Percentiles rank a stretch among this genome's conserved stretches.
phyloP scores from a whole-genome alignment of 2,113 vertebrate species.

The Microcebus lehilahytsara region DNA sequence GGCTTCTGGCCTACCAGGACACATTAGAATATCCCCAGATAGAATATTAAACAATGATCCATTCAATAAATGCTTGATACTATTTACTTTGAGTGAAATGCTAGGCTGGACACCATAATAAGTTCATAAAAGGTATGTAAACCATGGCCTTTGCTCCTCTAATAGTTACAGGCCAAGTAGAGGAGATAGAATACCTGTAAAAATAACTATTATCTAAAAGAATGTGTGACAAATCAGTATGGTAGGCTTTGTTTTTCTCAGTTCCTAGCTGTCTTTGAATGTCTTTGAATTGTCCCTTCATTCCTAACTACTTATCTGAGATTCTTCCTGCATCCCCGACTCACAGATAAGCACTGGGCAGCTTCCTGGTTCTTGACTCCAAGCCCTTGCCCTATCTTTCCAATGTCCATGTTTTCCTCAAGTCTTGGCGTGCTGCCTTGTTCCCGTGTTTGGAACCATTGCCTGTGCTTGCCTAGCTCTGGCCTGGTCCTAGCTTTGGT shows the following conservation, averaged over 20 bases:
- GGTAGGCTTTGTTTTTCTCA: rapidly evolving
- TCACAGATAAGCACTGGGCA: not conserved
- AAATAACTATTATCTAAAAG: not conserved
- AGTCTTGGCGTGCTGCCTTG: rapidly evolving
- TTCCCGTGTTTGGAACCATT: not conserved
- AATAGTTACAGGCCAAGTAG: not conserved
- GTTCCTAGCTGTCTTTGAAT: not conserved
- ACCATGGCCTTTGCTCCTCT: not conserved
- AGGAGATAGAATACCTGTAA: not conserved
- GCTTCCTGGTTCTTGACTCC: rapidly evolving
- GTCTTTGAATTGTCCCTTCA: not conserved
- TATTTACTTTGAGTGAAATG: not conserved
- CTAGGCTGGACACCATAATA: too few relatives aligned
- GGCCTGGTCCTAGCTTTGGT: rapidly evolving
- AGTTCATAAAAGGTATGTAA: not conserved
- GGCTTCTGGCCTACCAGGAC: not conserved
- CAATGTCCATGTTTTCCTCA: not conserved
- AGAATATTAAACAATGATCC: not conserved
- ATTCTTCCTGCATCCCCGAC: not conserved
- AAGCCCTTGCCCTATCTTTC: rapidly evolving
- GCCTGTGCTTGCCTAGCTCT: too few relatives aligned
- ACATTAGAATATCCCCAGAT: not conserved
- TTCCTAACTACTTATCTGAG: not conserved
- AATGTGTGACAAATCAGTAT: rapidly evolving
- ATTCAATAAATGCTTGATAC: not conserved